Conservation (phyloP, 1,140 invertebrate species). For the Caenorhabditis tropicalis region DNA sequence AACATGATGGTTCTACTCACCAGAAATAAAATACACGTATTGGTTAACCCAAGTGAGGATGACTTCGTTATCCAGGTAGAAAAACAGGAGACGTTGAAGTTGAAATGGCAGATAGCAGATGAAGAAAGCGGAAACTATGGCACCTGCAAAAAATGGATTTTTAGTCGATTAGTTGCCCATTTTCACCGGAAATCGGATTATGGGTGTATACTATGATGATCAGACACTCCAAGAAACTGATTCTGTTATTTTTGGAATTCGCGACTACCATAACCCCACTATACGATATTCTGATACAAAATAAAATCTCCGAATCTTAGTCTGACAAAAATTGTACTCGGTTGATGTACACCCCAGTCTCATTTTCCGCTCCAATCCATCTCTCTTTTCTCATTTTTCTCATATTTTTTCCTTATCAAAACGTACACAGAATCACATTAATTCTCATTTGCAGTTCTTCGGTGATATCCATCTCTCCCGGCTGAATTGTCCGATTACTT, state of each 20-base stretch:
- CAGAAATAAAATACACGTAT: slow-evolving; percentile 56
- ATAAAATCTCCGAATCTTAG: too few species aligned
- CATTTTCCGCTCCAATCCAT: slow-evolving; percentile 7
- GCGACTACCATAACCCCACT: neutral
- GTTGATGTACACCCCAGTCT: neutral
- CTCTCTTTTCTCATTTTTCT: neutral
- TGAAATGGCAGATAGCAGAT: slow-evolving; percentile 92
- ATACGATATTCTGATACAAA: neutral
- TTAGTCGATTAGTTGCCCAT: slow-evolving; percentile 8
- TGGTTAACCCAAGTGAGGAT: slow-evolving; percentile 47
- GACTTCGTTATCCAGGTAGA: slow-evolving; percentile 75
- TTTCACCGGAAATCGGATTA: slow-evolving; percentile 9
- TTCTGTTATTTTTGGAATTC: too few species aligned
- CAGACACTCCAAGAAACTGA: neutral
- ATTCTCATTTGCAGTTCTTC: slow-evolving; percentile 44
- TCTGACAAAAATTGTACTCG: too few species aligned
- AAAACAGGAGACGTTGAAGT: slow-evolving; percentile 83
- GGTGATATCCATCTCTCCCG: neutral
- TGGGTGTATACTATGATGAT: neutral
- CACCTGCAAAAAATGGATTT: slow-evolving; percentile 76
- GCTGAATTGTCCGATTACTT: slow-evolving; percentile 1
- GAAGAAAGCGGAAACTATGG: slow-evolving; percentile 88
- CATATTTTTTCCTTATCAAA: neutral
- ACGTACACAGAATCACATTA: slow-evolving; percentile 49
- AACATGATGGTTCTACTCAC: neutral